phyloP scores from a whole-genome alignment of 2,888 invertebrate genomes.

The Polylopha cassiicola region DNA sequence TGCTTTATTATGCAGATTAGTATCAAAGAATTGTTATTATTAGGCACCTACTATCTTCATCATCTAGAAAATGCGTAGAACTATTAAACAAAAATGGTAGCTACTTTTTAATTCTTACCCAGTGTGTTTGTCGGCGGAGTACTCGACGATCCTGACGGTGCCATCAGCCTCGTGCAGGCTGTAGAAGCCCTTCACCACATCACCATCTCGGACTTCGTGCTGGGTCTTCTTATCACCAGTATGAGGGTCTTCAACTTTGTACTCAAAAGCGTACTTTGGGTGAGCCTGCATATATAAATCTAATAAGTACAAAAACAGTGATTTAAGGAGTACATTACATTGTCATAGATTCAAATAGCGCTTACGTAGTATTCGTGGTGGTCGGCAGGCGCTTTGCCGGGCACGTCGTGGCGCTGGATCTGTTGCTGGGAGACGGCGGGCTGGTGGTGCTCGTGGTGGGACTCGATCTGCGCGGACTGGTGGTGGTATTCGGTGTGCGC shows the following conservation, averaged over 20 bases:
- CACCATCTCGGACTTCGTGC: slow-evolving; percentile 69
- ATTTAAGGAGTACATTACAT: too few relatives aligned
- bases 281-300: slow-evolving; percentile 31
- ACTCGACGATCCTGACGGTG: slow-evolving; percentile 50
- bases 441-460: slow-evolving; percentile 9
- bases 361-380: too few relatives aligned
- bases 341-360: too few relatives aligned
- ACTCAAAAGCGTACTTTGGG: slow-evolving; percentile 53
- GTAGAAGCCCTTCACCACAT: slow-evolving; percentile 76
- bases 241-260: slow-evolving; percentile 63
- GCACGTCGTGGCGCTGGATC: too few relatives aligned
- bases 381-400: too few relatives aligned
- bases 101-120: slow-evolving; percentile 49
- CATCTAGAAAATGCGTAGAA: too few relatives aligned
- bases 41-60: too few relatives aligned
- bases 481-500: background rate
- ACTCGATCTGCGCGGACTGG: slow-evolving; percentile 2
- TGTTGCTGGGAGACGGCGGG: too few relatives aligned
- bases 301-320: too few relatives aligned
- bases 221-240: slow-evolving; percentile 67
- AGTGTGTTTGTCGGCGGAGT: slow-evolving; percentile 39
- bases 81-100: too few relatives aligned
- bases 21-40: too few relatives aligned
- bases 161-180: slow-evolving; percentile 72
- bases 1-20: too few relatives aligned